Evolutionary conservation across 1,140 invertebrate species (phyloP).

Genomic region (Diuraphis noxia): DNA sequence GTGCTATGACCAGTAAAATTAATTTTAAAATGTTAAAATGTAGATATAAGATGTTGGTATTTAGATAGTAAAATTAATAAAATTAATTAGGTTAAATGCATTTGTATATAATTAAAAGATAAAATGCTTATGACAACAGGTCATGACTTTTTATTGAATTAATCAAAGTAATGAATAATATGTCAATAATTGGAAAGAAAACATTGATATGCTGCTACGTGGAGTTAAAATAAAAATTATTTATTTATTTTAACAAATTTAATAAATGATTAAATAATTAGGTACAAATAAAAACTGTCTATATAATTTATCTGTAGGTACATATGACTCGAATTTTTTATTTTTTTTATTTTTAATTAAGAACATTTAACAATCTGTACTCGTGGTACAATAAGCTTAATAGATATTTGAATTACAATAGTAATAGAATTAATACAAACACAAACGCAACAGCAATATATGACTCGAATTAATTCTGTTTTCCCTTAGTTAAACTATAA

Average conservation of each 20-base stretch:
- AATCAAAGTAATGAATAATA: not conserved
- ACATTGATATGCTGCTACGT: not conserved
- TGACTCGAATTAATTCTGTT: not conserved
- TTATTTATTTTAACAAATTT: not conserved
- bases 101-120: not conserved
- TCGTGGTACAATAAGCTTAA: too few species aligned
- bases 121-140: not conserved
- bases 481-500: too few species aligned
- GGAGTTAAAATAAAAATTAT: not conserved
- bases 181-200: not conserved
- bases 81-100: not conserved
- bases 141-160: not conserved
- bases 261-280: not conserved
- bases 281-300: not conserved
- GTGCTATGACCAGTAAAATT: not conserved
- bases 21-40: not conserved
- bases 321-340: not conserved
- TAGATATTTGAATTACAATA: too few species aligned
- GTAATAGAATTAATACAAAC: too few species aligned
- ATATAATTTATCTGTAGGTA: not conserved
- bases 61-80: not conserved
- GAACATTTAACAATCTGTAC: too few species aligned
- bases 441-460: too few species aligned
- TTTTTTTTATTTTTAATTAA: too few species aligned
- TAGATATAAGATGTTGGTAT: not conserved